These are phyloP conservation scores for Drosophila littoralis DNA, from an alignment of 1,140 invertebrate genomes.

Conservation along the genomic window DNA sequence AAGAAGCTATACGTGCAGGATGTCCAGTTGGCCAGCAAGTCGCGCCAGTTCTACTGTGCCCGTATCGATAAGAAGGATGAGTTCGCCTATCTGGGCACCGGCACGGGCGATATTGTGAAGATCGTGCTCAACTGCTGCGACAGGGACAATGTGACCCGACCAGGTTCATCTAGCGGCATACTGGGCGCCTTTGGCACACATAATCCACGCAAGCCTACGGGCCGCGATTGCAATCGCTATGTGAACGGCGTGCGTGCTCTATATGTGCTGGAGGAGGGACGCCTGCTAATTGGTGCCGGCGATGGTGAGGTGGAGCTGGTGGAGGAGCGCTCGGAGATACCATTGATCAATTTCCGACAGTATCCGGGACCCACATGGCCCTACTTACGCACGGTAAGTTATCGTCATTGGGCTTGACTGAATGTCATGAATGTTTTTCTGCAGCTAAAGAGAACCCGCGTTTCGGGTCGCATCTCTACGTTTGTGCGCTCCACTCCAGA, in stretches of 20 bases:
- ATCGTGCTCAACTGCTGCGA: constrained; percentile 89
- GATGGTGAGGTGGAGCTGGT: constrained; percentile 92
- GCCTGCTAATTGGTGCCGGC: constrained; percentile 92
- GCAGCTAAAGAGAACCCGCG: constrained; percentile 86
- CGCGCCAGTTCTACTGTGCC: constrained; percentile 88
- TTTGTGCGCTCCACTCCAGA: constrained; percentile 86
- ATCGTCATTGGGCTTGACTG: neutral
- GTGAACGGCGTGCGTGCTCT: constrained; percentile 88
- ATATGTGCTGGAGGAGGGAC: constrained; percentile 86
- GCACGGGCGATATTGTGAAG: constrained; percentile 88
- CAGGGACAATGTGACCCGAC: constrained; percentile 85
- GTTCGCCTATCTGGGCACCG: constrained; percentile 93
- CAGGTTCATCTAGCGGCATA: constrained; percentile 86
- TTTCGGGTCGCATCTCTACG: constrained; percentile 88
- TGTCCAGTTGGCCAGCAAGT: constrained; percentile 89
- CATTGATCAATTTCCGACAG: constrained; percentile 82
- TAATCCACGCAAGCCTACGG: constrained; percentile 74
- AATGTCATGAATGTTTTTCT: constrained; percentile 27
- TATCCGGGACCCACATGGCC: constrained; percentile 86
- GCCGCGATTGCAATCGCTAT: constrained; percentile 82
- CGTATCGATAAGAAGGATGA: constrained; percentile 88
- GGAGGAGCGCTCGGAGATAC: constrained; percentile 86
- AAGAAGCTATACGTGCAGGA: constrained; percentile 89
- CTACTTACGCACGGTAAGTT: constrained; percentile 87
- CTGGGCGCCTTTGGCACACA: constrained; percentile 88